Evolutionary conservation across 2,888 invertebrate genomes (phyloP).

Genomic region (Aspidiotus rigidus): DNA sequence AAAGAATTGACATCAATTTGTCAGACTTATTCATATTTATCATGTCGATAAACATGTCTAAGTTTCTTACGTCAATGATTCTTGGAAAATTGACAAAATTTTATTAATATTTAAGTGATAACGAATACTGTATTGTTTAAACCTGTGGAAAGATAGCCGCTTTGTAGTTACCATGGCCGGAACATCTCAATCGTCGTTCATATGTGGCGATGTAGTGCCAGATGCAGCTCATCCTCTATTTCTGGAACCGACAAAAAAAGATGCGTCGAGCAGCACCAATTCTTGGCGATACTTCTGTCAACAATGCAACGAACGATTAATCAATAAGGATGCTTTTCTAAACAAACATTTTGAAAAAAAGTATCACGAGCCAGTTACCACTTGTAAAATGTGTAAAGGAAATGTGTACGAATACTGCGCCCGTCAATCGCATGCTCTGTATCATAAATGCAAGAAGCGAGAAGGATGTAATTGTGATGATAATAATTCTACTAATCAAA

Average conservation of each 20-base stretch:
- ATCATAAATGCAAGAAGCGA: slow-evolving; percentile 24
- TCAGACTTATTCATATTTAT: too few species aligned
- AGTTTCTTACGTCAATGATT: too few species aligned
- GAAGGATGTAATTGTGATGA: slow-evolving; percentile 1
- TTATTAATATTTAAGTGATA: too few species aligned
- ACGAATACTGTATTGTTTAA: too few species aligned
- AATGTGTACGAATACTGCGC: slow-evolving; percentile 23
- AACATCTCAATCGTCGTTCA: too few species aligned
- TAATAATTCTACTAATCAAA: neutral
- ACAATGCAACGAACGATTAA: slow-evolving; percentile 27
- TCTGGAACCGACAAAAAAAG: slow-evolving; percentile 17
- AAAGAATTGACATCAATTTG: too few species aligned
- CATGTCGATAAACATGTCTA: too few species aligned
- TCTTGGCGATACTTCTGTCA: slow-evolving; percentile 14
- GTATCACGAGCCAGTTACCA: slow-evolving; percentile 14
- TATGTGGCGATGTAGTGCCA: slow-evolving; percentile 7
- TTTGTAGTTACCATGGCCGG: too few species aligned
- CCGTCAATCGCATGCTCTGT: slow-evolving; percentile 14
- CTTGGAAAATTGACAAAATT: too few species aligned
- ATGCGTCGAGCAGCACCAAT: slow-evolving; percentile 11
- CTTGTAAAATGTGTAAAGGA: slow-evolving; percentile 22
- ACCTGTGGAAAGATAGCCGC: too few species aligned
- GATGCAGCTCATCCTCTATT: slow-evolving; percentile 30
- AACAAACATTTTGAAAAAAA: slow-evolving; percentile 29
- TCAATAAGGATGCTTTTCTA: slow-evolving; percentile 25